Base-by-base conservation (phyloP, 1,140 invertebrate species). In the Eufriesea mexicana region DNA sequence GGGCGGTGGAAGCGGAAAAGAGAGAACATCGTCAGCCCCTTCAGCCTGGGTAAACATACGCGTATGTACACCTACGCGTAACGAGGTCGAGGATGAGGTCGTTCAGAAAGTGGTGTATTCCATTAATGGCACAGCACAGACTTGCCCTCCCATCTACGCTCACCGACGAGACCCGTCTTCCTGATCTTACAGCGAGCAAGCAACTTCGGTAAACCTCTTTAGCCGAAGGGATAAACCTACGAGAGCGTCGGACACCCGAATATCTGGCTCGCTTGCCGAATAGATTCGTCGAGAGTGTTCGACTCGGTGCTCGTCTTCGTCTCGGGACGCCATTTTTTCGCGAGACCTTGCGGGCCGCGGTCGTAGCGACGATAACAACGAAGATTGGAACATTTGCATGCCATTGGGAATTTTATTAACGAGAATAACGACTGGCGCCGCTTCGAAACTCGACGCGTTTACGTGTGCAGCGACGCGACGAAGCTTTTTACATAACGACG, bases 51-150 rank as follows among this genome's bases (percentile, higher is more conserved):
- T 83, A 87, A 89, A 89, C 85, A 76, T 16, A 62, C 67, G 51
- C 71, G 70, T 82, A 79, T 86, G 85, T 86, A 86, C 77, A 83
- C 78, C 66, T 79, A 87, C 86, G 86, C 86, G 79, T 88, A 88
- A 88, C 86, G 86, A 88, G 86, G 76, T 84, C 82, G 82, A 79
- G 82, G 68, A 84, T 80, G 77, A 80, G 83, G 78, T 88, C 86
- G 86, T 88, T 88, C 83, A 66, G 86, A 66, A 85, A 70, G 83
- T 70, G 84, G 83, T 68, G 83, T 88, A 88, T 88, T 84, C 86
- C 83, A 88, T 88, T 88, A 86, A 87, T 86, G 85, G 73, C 77
- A 66, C 73, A 73, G 86, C 62, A 14, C 47, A 57, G 55, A 28
- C 54, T n/a, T 49, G 66, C 25, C 10, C 20, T 54, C 20, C 28